Percentiles rank a stretch among this genome's conserved stretches.
These are phyloP conservation scores for Apistogramma diplotaenia DNA, from an alignment of 2,113 vertebrate species.

Conservation along the genomic window DNA sequence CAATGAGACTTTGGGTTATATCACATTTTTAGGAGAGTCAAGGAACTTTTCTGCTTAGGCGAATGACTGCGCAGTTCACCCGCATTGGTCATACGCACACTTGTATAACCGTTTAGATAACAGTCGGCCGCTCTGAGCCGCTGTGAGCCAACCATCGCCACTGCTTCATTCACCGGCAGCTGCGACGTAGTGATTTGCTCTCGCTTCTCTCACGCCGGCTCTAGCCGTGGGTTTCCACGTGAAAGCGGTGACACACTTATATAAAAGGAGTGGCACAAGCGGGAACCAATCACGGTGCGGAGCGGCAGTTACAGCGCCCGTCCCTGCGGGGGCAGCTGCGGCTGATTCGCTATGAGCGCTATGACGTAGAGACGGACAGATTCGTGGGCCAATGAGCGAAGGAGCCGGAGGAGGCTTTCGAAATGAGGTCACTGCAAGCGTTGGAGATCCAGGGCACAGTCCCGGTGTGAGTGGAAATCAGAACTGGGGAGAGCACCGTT, in stretches of 20 bases:
- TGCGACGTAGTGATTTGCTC: constrained; percentile 63
- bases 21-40: constrained; percentile 11
- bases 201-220: constrained; percentile 21
- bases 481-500: constrained; percentile 2
- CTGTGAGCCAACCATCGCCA: constrained; percentile 62
- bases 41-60: neutral
- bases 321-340: fast-evolving
- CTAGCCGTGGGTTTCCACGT: constrained; percentile 84
- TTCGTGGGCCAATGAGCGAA: constrained; percentile 55
- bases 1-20: neutral
- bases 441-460: constrained; percentile 42
- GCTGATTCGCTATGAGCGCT: neutral
- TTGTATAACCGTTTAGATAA: constrained; percentile 82
- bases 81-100: constrained; percentile 46
- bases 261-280: constrained; percentile 77
- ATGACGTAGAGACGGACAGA: neutral
- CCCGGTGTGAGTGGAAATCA: neutral
- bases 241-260: constrained; percentile 83
- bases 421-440: constrained; percentile 68
- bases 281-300: constrained; percentile 26
- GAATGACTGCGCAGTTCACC: constrained; percentile 4
- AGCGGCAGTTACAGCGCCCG: fast-evolving
- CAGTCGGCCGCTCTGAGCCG: constrained; percentile 40
- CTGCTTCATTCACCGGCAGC: constrained; percentile 60
- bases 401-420: neutral